Evolutionary conservation across 2,113 vertebrate species (phyloP), one percentile per base, ranked within the genome.

Genomic region (Zosterops pallidus): DNA sequence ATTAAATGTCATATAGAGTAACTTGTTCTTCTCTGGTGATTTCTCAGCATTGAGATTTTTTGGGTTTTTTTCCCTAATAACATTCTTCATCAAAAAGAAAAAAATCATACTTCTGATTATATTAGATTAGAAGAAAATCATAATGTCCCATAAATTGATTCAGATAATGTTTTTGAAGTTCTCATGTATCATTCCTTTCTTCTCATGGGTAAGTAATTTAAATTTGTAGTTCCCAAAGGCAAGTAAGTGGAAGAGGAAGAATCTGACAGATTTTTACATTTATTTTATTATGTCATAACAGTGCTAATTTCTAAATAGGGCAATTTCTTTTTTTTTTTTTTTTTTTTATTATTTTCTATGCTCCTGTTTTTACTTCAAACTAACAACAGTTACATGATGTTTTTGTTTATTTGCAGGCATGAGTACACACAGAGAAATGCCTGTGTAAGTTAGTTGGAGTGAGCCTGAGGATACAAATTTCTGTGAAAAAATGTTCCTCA

Each of bases 1-100:
- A 98, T 93, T 77, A 97, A 97, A 97, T 97, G 96, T 97, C 96
- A 94, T 69, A 91, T 57, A 82, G 47, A 96, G 68, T 75, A 86
- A 86, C 92, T 97, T 93, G 93, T 83, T 97, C 93, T 93, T 83
- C 8, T 18, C 13, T 50, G 64, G 15, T 76, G 20, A 46, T 83
- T 96, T 95, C 74, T 90, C 55, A 78, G 41, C 56, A 86, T 5
- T 63, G 33, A 80, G 49, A 28, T 57, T 59, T 52, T 26, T 35
- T 5, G 6, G 1, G 39, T 39, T 3, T 37, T 62, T 91, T 77
- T 63, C 8, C 11, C 4, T 33, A 60, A 35, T 9, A 79, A 44
- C 23, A 81, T 89, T 88, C 70, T 92, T 83, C 49, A 81, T 94
- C 55, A 94, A 57, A 94, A 93, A 28, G 22, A 67, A 67, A 83